Evolutionary conservation across 2,797 vertebrate genomes (phyloP), one percentile per base, ranked within the genome.

Genomic region (Knipowitschia caucasica): DNA sequence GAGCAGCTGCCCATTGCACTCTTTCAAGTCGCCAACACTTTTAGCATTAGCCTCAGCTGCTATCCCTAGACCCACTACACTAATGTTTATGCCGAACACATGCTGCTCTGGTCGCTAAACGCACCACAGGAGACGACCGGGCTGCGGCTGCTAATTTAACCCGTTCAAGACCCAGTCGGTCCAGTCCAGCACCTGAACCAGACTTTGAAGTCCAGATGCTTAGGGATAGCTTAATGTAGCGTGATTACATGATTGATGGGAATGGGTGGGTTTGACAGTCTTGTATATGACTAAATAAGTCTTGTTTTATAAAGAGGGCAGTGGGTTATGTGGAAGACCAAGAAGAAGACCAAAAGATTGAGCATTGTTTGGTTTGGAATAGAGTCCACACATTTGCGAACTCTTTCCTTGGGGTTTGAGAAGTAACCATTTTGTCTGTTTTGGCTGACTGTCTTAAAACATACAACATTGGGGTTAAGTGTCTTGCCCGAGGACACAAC

Each of bases 141-240:
- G 23, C 49, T 46, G 49, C 40, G 66, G 59, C 60, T 63, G 75
- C 77, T 59, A 23, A 18, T 53, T 74, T 70, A 81, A 87, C 80
- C 78, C 69, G 81, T 75, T 85, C 77, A 73, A 67, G 65, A 44
- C 62, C 69, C 80, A 64, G 64, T 75, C 64, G 62, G 79, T 86
- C 81, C 81, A 64, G 78, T 77, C 78, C 79, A 79, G 78, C 88
- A 90, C 87, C 90, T 91, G 88, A 86, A 76, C 84, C 73, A 25
- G 60, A 59, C 75, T 80, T 84, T 81, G 24, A 82, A 83, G 71
- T 38, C 64, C 46, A 61, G 65, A 27, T 69, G 64, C 66, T 55
- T 36, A 61, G 51, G 57, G 53, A 29, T 33, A 83, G 83, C 82
- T 75, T n/a, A 77, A 75, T 72, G 56, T 59, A 78, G 76, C 72